Evolutionary conservation across 2,888 invertebrate species (phyloP).

Genomic region (Tribolium freemani): DNA sequence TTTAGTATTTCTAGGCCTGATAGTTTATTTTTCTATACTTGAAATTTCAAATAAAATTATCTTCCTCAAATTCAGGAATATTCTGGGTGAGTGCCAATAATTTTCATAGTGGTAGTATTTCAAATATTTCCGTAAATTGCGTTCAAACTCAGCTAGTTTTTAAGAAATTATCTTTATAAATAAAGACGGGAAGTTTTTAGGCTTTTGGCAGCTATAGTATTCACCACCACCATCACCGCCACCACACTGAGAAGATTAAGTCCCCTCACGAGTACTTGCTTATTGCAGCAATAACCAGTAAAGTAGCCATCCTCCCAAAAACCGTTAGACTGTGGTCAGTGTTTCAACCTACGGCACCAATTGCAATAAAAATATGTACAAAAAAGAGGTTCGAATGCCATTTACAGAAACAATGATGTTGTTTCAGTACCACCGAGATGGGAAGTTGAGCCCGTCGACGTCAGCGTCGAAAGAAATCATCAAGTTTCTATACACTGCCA

Average conservation of each 20-base stretch:
- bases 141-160: too few species aligned
- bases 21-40: too few species aligned
- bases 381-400: background rate
- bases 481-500: conserved; percentile 82
- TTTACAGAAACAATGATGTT: conserved; percentile 43
- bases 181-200: background rate
- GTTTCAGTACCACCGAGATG: conserved; percentile 83
- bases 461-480: conserved; percentile 81
- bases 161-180: too few species aligned
- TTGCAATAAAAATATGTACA: conserved; percentile 45
- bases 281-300: conserved; percentile 65
- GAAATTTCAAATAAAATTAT: too few species aligned
- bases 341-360: conserved; percentile 65
- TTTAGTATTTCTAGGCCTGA: too few species aligned
- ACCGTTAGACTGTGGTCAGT: conserved; percentile 67
- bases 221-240: conserved; percentile 55
- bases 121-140: too few species aligned
- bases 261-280: conserved; percentile 65
- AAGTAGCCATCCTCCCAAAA: conserved; percentile 61
- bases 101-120: too few species aligned
- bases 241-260: conserved; percentile 52
- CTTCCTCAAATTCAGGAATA: too few species aligned
- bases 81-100: too few species aligned
- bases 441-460: conserved; percentile 81
- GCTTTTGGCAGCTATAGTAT: background rate